Conservation (phyloP, 2,113 vertebrate species). For the Sardina pilchardus region DNA sequence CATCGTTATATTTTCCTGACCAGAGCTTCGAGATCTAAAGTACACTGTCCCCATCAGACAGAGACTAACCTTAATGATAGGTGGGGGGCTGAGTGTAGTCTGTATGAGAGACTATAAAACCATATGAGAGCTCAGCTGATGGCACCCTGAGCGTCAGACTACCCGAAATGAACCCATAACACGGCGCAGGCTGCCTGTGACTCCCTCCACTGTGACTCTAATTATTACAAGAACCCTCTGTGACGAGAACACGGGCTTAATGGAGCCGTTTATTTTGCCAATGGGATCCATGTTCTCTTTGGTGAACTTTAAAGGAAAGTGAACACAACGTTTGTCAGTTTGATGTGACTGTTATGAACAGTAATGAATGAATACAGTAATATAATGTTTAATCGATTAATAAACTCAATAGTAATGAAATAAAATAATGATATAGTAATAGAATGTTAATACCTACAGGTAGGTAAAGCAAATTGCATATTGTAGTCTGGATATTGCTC, state of each 20-base stretch:
- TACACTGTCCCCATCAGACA: too few species aligned
- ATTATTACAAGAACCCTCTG: not conserved
- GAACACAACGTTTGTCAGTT: not conserved
- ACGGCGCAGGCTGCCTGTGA: not conserved
- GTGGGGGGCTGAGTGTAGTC: too few species aligned
- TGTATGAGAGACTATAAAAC: too few species aligned
- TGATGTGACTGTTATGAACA: not conserved
- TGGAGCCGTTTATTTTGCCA: not conserved
- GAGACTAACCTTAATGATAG: too few species aligned
- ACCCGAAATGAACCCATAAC: not conserved
- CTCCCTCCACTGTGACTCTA: not conserved
- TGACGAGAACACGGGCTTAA: not conserved
- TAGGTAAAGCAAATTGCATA: not conserved
- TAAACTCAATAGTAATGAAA: too few species aligned
- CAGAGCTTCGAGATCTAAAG: too few species aligned
- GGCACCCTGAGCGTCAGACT: not conserved
- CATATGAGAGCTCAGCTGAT: not conserved
- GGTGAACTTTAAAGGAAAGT: not conserved
- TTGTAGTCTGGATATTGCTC: not conserved
- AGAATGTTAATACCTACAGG: not conserved
- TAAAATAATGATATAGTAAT: not conserved
- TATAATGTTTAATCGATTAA: too few species aligned
- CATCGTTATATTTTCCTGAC: too few species aligned
- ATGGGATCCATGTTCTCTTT: not conserved
- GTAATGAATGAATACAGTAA: not conserved